Evolutionary conservation across 2,888 invertebrate genomes (phyloP), one percentile per base, ranked within the genome.

Genomic region (Strigamia crassipes): DNA sequence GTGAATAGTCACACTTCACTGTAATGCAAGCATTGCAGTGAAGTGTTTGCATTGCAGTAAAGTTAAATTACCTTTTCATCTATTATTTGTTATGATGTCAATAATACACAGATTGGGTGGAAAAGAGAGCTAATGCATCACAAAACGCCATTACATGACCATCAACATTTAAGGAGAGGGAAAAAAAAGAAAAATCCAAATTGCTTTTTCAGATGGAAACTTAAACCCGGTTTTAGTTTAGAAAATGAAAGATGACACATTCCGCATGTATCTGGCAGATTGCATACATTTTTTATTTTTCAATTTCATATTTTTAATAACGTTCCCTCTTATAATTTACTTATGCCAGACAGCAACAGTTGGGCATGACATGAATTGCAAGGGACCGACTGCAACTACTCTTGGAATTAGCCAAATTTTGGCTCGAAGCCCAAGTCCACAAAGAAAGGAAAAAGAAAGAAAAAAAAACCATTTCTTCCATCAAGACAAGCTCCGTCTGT

Each of bases 351-450:
- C 73, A 73, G 73, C 73, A 73, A 73, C 73, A 73, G 73, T 73
- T 73, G 73, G 73, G 27, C 31, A 23, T 73, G 73, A 73, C 73
- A 73, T 73, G 31, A 73, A 73, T 73, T 73, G 73, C 73, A 73
- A 73, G 13, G 31, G 13, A 27, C 73, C 27, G 31, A 73, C 73
- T 73, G 73, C 73, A 73, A 73, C 66, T 66, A 66, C 73, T 73
- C 73, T 73, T 73, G 31, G 73, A 73, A 73, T 73, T 73, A 73
- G 73, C 73, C 31, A 73, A 23, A 73, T 73, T 73, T 73, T 73
- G 73, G 73, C 73, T 73, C 27, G 27, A 4, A 9, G 73, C 73
- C 73, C 73, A 73, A 73, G 13, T 73, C 73, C 73, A 73, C 73
- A 73, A 73, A 73, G 27, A 56, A 51, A 18, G 15, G 3, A 27